A percentile compares a stretch with the other conserved stretches of the same genome.
Conservation (phyloP, 2,888 invertebrate genomes). For the Polyommatus iphigenia region DNA sequence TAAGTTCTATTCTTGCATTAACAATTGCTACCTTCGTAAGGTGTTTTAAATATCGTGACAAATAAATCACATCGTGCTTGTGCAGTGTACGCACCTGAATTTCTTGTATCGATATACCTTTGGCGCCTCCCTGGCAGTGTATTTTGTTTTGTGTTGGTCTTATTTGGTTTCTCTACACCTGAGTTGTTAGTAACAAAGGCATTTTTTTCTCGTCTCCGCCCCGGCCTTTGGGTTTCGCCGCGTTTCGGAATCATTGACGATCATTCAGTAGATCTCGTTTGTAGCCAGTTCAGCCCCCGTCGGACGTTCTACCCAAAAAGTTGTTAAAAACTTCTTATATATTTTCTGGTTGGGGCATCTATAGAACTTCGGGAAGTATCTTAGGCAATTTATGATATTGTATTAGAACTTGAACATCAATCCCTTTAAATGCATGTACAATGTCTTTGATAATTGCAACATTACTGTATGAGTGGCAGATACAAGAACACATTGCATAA, state of each 20-base stretch:
- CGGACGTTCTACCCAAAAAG: neutral
- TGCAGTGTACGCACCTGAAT: slow-evolving; percentile 28
- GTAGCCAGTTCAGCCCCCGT: slow-evolving; percentile 1
- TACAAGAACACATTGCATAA: slow-evolving; percentile 41
- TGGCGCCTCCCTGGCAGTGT: slow-evolving; percentile 55
- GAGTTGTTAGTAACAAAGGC: slow-evolving; percentile 78
- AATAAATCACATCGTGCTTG: slow-evolving; percentile 1
- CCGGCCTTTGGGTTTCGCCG: slow-evolving; percentile 67
- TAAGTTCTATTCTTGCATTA: neutral
- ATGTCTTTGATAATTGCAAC: neutral
- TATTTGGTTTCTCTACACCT: slow-evolving; percentile 72
- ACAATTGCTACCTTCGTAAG: neutral
- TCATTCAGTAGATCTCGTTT: slow-evolving; percentile 56
- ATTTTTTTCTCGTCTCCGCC: slow-evolving; percentile 66
- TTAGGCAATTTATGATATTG: neutral
- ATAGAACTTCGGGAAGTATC: neutral
- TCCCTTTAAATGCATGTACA: neutral
- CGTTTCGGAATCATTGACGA: slow-evolving; percentile 64
- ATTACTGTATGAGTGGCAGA: slow-evolving; percentile 11
- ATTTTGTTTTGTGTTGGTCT: slow-evolving; percentile 57
- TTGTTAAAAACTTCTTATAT: slow-evolving; percentile 10
- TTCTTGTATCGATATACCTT: slow-evolving; percentile 57
- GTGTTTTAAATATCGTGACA: slow-evolving; percentile 8
- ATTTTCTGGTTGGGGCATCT: slow-evolving; percentile 5
- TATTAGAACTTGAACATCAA: neutral